Base-by-base conservation (phyloP, 2,113 vertebrate genomes). In the Buteo buteo region DNA sequence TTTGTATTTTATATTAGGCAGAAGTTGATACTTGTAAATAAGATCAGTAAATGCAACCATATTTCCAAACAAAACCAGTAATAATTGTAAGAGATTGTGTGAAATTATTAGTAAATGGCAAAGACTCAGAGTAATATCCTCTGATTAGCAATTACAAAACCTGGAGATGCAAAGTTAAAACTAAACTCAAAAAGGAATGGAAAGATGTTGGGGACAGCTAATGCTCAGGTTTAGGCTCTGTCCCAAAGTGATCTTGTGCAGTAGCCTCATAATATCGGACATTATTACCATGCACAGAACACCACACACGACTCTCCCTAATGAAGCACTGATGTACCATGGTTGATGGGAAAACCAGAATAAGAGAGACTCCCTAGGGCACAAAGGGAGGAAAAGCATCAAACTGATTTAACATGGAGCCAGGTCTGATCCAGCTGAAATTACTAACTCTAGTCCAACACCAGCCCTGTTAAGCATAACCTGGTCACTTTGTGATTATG, bases 311-410 rank as follows among this genome's bases (percentile, higher is more conserved):
- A 8, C 31, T 83, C 45, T 78, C 36, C 45, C 32, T 61, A 49
- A 45, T 0, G 2, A n/a, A 69, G 49, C 0, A 3, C 36, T 34
- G 21, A 11, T 34, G 44, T 34, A 28, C 49, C 52, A 9, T 2
- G 21, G 36, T 3, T 25, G 11, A 34, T 55, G 52, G 65, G 57
- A 89, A 91, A 86, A 82, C 1, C 26, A 40, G 72, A 87, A 25
- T 32, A 49, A 45, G 24, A 42, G 34, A 44, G 14, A 40, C n/a
- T 84, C 42, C 29, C n/a, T 38, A 24, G 22, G 36, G 50, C 28
- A 61, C 49, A 25, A 47, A 42, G 58, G 31, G 20, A 90, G 54
- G 17, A 49, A 83, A 86, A 78, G 6, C 21, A 24, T 62, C 55
- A 49, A 50, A 6, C 14, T 49, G 59, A 45, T 18, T 44, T 57